Base-by-base conservation (phyloP, 2,888 invertebrate species). In the Trichogramma evanescens region DNA sequence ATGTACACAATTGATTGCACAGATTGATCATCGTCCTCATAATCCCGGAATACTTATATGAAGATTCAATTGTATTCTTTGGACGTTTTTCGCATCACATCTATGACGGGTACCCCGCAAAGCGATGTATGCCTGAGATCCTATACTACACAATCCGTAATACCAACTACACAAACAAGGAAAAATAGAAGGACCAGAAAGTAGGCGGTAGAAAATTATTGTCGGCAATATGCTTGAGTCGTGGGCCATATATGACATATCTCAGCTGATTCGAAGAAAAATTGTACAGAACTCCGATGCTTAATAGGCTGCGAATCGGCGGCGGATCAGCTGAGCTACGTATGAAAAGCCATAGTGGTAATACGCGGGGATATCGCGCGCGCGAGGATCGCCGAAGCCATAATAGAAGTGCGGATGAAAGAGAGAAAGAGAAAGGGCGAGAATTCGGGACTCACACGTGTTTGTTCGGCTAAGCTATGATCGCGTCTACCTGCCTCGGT, bases 181-280 rank as follows among this genome's bases (percentile, higher is more conserved):
- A 48, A 41, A 54, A 50, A 50, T 41, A 45, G 41, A 48, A 26
- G 26, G 26, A 26, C 26, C 26, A 26, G 3, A 26, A 26, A 26
- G 26, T 26, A 26, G 26, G 26, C 26, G 26, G 26, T 3, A 26
- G 26, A 26, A 26, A 26, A 26, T 26, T 26, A 26, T 26, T 3
- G 26, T 26, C 26, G 26, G 26, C 26, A 26, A 26, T 26, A 26
- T 26, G 26, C 26, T 26, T 26, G 26, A 26, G 3, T 26, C 26
- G 26, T 26, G 26, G 26, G 26, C 26, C 26, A 26, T 26, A 26
- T 26, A 26, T 26, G 26, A 26, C 26, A 26, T 26, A 26, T 46
- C 50, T 50, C 51, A 60, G 55, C 50, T 63, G 58, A 55, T 63
- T 60, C 55, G 50, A 7, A 58, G 63, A 63, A 63, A 63, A 60